These are phyloP conservation scores for Clavelina lepadiformis DNA, from an alignment of 23 tunicate species.

Conservation along the genomic window DNA sequence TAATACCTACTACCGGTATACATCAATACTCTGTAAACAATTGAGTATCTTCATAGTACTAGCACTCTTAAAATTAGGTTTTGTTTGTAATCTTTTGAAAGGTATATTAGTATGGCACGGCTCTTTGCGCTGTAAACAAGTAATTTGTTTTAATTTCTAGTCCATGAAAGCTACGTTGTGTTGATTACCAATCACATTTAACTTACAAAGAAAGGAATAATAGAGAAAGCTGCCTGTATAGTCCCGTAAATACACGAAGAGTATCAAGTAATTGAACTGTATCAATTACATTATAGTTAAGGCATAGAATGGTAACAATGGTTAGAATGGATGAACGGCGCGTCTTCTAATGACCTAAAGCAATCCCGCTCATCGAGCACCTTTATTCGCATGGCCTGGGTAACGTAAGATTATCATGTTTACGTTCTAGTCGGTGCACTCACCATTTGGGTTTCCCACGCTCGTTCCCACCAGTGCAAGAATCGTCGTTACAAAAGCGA, in stretches of 20 bases:
- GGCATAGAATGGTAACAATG: too few species aligned
- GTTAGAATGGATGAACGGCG: too few species aligned
- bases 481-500: neutral
- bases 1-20: too few species aligned
- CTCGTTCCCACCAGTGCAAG: constrained; percentile 12
- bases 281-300: too few species aligned
- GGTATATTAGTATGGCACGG: neutral
- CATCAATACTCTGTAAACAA: too few species aligned
- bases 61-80: neutral
- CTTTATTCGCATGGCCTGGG: neutral
- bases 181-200: too few species aligned
- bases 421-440: constrained; percentile 38
- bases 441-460: constrained; percentile 68
- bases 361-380: too few species aligned
- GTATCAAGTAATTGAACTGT: neutral
- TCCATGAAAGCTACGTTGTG: neutral
- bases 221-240: neutral
- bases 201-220: neutral
- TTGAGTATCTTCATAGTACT: too few species aligned
- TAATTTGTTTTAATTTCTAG: neutral
- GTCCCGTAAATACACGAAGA: neutral
- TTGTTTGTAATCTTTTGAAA: neutral
- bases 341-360: too few species aligned
- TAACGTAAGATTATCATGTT: constrained; percentile 27
- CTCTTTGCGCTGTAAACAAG: neutral